Base-by-base conservation (phyloP, 2,797 vertebrate species). In the Hydrocynus forskahlii region DNA sequence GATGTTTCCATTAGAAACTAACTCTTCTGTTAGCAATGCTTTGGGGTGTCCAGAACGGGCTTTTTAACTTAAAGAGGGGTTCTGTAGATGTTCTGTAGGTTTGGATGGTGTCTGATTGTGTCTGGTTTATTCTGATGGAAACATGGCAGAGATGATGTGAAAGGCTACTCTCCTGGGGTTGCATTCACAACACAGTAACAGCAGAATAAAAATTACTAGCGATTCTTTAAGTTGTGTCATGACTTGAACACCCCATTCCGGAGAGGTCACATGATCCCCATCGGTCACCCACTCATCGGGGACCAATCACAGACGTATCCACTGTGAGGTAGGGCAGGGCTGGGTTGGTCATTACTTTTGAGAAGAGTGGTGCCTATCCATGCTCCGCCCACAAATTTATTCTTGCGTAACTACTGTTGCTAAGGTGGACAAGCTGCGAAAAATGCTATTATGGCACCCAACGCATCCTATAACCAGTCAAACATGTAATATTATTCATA, bases 211-310 rank as follows among this genome's bases (percentile, higher is more conserved):
- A 66, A 29, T 48, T 0, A 7, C 21, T 57, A 25, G 62, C 45
- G 23, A 19, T 40, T 17, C 25, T 66, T 52, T 17, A 0, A 2
- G 0, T 60, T 69, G 63, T 75, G 71, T 70, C 63, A 54, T 35
- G 29, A 40, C 60, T 64, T 60, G 75, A 79, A 83, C 63, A 67
- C 68, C 38, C 54, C 73, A 2, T 67, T 5, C 55, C 23, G 50
- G 70, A 82, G 85, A 82, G 74, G 74, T 85, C 85, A 88, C 87
- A 88, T 85, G 69, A 86, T 86, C 86, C 75, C 81, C 45, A 75
- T 79, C 83, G 74, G 83, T 81, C 74, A 83, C 73, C 70, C 60
- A 63, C 67, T 81, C 67, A 80, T 9, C 55, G 40, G 7, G 80
- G 79, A 79, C 83, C 76, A 75, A 79, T 77, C 83, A 82, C 86